A percentile compares a stretch with the other conserved stretches of the same genome.
Evolutionary conservation across 2,888 invertebrate species (phyloP).

Genomic region (Microplitis manilae): DNA sequence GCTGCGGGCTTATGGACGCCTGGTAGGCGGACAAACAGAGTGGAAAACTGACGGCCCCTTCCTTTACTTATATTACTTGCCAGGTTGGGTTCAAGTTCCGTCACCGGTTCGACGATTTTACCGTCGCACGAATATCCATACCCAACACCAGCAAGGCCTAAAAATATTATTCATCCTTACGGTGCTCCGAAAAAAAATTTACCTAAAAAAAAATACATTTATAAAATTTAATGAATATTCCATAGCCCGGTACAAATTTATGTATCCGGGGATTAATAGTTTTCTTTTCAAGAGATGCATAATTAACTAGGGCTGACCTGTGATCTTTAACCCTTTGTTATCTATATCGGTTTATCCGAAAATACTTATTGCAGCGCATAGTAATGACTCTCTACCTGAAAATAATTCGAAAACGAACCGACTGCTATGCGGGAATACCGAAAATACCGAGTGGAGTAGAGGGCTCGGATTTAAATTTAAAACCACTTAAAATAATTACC

Average conservation of each 20-base stretch:
- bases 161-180: neutral
- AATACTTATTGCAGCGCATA: neutral
- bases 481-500: neutral
- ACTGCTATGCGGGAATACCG: neutral
- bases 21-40: conserved; percentile 55
- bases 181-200: neutral
- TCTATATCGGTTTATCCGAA: neutral
- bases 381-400: neutral
- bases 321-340: neutral
- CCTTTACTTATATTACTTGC: conserved; percentile 43
- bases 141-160: neutral
- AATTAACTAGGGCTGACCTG: neutral
- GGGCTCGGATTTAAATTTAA: conserved; percentile 1
- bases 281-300: neutral
- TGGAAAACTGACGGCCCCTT: conserved; percentile 60
- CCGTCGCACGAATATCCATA: conserved; percentile 29
- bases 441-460: neutral
- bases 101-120: conserved; percentile 32
- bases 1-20: conserved; percentile 64
- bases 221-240: no score
- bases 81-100: conserved; percentile 36
- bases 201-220: neutral
- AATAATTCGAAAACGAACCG: neutral
- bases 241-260: no score
- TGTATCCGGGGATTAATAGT: no score